A percentile compares a stretch with the other conserved stretches of the same genome.
These are phyloP conservation scores for Indicator maculatus DNA, from an alignment of 2,113 vertebrate species.

Conservation along the genomic window DNA sequence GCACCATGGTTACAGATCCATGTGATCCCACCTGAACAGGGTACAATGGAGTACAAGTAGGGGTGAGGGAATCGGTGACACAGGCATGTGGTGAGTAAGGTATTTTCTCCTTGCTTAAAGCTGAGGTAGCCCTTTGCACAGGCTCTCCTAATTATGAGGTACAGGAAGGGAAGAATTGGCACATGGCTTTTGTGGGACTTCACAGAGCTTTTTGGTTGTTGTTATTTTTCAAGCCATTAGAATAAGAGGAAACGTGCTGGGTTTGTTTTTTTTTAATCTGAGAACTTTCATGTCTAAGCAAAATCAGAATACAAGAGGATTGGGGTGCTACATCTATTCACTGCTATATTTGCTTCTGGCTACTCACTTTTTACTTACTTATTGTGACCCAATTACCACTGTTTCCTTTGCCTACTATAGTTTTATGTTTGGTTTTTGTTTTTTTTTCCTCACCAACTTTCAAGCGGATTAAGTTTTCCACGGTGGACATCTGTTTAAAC, in stretches of 20 bases:
- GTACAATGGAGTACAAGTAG: neutral
- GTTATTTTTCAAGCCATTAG: neutral
- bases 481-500: neutral
- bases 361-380: neutral
- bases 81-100: neutral
- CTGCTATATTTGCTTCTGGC: neutral
- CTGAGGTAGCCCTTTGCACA: neutral
- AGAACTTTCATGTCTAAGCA: neutral
- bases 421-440: neutral
- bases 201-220: neutral
- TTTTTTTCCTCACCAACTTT: neutral
- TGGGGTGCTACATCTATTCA: neutral
- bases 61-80: neutral
- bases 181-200: neutral
- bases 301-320: neutral
- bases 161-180: neutral
- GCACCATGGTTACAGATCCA: neutral
- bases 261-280: neutral
- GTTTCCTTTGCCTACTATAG: neutral
- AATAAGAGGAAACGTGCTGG: neutral
- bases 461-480: neutral
- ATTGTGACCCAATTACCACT: neutral
- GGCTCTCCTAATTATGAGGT: neutral
- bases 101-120: neutral
- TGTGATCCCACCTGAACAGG: rapidly evolving